Conservation (phyloP, 2,113 vertebrate species). For the Lamprotornis superbus region DNA sequence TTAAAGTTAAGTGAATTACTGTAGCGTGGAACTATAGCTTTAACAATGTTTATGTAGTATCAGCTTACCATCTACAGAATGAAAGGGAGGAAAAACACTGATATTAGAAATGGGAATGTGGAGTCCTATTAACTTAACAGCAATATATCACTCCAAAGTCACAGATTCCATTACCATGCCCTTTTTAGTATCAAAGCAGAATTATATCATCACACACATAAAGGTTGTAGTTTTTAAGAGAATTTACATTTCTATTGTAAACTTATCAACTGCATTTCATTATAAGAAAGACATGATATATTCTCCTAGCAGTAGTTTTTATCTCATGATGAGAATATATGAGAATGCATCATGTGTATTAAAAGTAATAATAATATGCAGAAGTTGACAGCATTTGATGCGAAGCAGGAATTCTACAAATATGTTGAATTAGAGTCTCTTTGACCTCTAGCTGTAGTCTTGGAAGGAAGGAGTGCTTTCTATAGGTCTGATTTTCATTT, state of each 20-base stretch:
- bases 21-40: slow-evolving; percentile 84
- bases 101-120: slow-evolving; percentile 66
- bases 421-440: not conserved
- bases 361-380: slow-evolving; percentile 19
- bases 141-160: slow-evolving; percentile 70
- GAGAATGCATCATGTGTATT: slow-evolving; percentile 8
- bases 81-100: slow-evolving; percentile 44
- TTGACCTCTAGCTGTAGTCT: not conserved
- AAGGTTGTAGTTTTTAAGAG: slow-evolving; percentile 42
- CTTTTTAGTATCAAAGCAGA: slow-evolving; percentile 54
- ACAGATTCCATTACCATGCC: slow-evolving; percentile 41
- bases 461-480: not conserved
- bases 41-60: slow-evolving; percentile 86
- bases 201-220: slow-evolving; percentile 39
- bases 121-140: slow-evolving; percentile 67
- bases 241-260: slow-evolving; percentile 59
- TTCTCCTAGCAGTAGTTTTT: slow-evolving; percentile 43
- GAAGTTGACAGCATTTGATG: not conserved
- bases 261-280: slow-evolving; percentile 58
- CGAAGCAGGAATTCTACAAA: not conserved
- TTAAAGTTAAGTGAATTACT: slow-evolving; percentile 93
- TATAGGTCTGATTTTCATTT: not conserved
- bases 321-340: slow-evolving; percentile 1
- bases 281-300: slow-evolving; percentile 37
- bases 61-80: slow-evolving; percentile 81